Evolutionary conservation across 2,113 vertebrate species (phyloP).

Genomic region (Dendrocopos noguchii): DNA sequence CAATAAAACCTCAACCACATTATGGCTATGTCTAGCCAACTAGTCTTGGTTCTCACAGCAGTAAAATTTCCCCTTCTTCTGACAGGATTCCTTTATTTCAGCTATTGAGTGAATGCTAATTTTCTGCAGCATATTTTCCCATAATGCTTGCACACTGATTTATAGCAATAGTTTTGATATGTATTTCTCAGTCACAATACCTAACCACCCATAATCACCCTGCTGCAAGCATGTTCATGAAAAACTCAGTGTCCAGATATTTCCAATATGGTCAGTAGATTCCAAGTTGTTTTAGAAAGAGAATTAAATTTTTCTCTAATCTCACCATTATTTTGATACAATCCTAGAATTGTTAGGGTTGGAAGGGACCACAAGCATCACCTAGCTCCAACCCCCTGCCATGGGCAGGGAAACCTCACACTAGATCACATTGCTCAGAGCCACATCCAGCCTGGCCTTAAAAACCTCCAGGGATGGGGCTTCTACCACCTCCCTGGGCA

Average conservation of each 20-base stretch:
- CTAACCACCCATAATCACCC: not conserved
- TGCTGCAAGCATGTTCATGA: not conserved
- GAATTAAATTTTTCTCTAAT: not conserved
- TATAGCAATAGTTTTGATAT: not conserved
- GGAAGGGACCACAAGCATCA: too few relatives aligned
- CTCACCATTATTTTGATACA: not conserved
- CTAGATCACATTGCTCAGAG: too few relatives aligned
- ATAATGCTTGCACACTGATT: not conserved
- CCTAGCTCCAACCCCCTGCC: too few relatives aligned
- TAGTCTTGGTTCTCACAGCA: not conserved
- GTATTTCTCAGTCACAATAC: not conserved
- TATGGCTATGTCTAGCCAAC: not conserved
- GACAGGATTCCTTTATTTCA: not conserved
- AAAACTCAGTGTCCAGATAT: not conserved
- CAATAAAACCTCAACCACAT: not conserved
- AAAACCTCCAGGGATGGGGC: too few relatives aligned
- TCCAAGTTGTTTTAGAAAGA: not conserved
- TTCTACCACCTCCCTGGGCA: too few relatives aligned
- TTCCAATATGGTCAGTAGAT: not conserved
- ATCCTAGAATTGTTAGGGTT: too few relatives aligned
- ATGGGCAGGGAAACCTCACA: too few relatives aligned
- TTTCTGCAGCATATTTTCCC: not conserved
- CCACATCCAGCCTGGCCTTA: too few relatives aligned
- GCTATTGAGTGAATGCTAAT: not conserved
- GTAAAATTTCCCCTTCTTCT: not conserved